phyloP scores from a whole-genome alignment of 1,140 invertebrate genomes.

The Drosophila setifemur region DNA sequence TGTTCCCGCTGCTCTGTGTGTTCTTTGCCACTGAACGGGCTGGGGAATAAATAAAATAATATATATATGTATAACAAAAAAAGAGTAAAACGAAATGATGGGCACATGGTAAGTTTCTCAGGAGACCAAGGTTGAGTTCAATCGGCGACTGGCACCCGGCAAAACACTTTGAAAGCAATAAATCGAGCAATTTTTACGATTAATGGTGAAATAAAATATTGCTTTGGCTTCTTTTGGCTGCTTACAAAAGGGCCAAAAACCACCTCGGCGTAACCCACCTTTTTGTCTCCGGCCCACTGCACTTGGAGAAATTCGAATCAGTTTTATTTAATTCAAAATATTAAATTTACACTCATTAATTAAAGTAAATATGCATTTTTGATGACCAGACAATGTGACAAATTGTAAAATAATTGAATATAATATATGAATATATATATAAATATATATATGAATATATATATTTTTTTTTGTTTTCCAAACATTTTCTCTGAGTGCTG shows the following conservation, averaged over 20 bases:
- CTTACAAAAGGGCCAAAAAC: background rate
- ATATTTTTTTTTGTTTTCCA: no score
- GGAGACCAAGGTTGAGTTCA: slow-evolving; percentile 3
- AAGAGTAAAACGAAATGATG: background rate
- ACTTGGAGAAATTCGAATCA: background rate
- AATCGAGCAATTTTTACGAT: slow-evolving; percentile 46
- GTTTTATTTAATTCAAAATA: no score
- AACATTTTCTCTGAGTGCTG: background rate
- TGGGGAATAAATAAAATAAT: background rate
- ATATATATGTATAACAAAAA: background rate
- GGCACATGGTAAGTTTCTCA: slow-evolving; percentile 57
- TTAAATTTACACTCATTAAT: no score
- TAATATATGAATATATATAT: no score
- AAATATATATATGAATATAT: no score
- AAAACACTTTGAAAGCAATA: slow-evolving; percentile 64
- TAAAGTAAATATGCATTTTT: no score
- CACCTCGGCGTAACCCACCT: background rate
- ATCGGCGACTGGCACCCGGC: slow-evolving; percentile 10
- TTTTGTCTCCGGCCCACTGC: background rate
- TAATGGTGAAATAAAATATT: slow-evolving; percentile 67
- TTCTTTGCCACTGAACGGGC: background rate
- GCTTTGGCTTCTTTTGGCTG: slow-evolving; percentile 2
- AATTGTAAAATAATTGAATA: no score
- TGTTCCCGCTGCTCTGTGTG: background rate
- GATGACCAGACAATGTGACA: no score